Base-by-base conservation (phyloP, 2,888 invertebrate species). In the Leptinotarsa tumamoca region DNA sequence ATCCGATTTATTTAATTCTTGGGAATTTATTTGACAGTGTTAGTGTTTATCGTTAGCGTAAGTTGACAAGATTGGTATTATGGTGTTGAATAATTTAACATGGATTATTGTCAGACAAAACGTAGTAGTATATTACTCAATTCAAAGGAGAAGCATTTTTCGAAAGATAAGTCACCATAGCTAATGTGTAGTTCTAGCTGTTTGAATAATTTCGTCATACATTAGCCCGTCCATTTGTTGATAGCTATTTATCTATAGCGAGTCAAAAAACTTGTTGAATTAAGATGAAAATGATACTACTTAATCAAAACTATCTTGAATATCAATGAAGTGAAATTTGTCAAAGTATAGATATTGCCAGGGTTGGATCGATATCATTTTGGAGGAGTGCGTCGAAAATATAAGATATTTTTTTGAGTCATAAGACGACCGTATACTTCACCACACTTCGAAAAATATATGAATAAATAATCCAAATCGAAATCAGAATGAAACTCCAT, bases 1-100 rank as follows among this genome's bases (percentile, higher is more conserved):
- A 72, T 70, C 73, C 73, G 72, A 76, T 76, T 76, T 76, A 70
- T 76, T 72, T 73, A 76, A 73, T 76, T 76, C 76, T 23, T 21
- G 43, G 43, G 76, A 72, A 76, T 73, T 76, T 73, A 76, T 73
- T 72, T 70, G 76, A 76, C 72, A 70, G 76, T 52, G 67, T 68
- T 70, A 67, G 76, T 76, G 68, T 71, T 67, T 70, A 72, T 69
- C 72, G 21, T 61, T 52, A 43, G 43, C 58, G 27, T 52, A 33
- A 70, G 52, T 54, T 75, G 75, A 75, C 72, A 75, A 68, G 71
- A 71, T 43, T 51, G 18, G 75, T 56, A 68, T 75, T 72, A 68
- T 72, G 50, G 74, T 58, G 67, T 75, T 75, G 67, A 71, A 75
- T 71, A 71, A 75, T 68, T 71, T 74, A 71, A 74, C 68, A 71